These are phyloP conservation scores for Tyria jacobaeae DNA, from an alignment of 2,888 invertebrate species.

Conservation along the genomic window DNA sequence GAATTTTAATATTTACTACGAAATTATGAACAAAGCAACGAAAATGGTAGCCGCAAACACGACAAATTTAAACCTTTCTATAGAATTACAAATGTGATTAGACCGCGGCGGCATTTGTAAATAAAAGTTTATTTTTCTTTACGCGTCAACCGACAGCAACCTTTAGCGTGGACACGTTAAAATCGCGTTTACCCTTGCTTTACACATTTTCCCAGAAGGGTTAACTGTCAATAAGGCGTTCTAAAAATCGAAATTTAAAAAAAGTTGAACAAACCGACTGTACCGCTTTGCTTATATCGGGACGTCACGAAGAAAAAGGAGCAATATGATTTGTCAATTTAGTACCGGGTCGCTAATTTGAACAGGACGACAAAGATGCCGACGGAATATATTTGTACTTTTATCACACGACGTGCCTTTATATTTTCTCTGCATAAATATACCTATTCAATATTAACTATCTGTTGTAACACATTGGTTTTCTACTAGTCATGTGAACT, in stretches of 20 bases:
- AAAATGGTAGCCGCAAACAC: constrained; percentile 61
- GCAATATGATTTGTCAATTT: constrained; percentile 54
- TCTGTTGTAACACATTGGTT: constrained; percentile 47
- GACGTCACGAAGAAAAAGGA: constrained; percentile 66
- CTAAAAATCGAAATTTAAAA: constrained; percentile 62
- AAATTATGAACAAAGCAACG: constrained; percentile 49
- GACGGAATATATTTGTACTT: constrained; percentile 39
- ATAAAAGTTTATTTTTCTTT: constrained; percentile 67
- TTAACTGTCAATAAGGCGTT: constrained; percentile 67
- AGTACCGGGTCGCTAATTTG: constrained; percentile 66
- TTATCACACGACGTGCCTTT: too few species aligned
- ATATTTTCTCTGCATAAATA: too few species aligned
- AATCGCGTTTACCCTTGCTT: constrained; percentile 59
- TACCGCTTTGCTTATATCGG: constrained; percentile 45
- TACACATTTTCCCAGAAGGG: constrained; percentile 74
- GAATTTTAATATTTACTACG: constrained; percentile 54
- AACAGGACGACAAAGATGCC: constrained; percentile 61
- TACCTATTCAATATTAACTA: too few species aligned
- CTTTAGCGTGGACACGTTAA: constrained; percentile 72
- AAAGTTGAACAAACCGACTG: constrained; percentile 61
- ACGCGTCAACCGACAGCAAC: constrained; percentile 48
- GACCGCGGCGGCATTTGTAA: constrained; percentile 56
- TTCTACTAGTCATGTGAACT: constrained; percentile 23
- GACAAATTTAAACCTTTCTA: constrained; percentile 60
- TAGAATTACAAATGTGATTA: constrained; percentile 76